Base-by-base conservation (phyloP, 2,113 vertebrate species). In the Caretta caretta region DNA sequence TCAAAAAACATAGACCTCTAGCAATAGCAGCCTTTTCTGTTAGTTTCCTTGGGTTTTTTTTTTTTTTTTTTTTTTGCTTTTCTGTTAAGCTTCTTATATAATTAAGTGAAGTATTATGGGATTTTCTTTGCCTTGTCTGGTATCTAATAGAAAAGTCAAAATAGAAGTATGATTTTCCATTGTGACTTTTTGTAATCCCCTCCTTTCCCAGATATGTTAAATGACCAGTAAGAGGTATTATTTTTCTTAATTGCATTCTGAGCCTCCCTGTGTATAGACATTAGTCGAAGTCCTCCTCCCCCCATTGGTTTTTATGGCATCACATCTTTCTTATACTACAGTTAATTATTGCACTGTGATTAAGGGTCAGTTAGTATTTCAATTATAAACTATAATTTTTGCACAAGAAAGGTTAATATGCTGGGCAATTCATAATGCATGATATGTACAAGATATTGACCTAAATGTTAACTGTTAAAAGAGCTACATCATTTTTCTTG, bases 121-220 rank as follows among this genome's bases (percentile, higher is more conserved):
- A 88, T 62, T 84, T 75, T 8, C n/a, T 88, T 93, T 90, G 35
- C 49, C 75, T 88, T 90, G 81, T 22, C 48, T 90, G 79, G 38
- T 88, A 27, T 13, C 84, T 72, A 53, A 93, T 57, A 19, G 35
- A 72, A 72, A 72, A 72, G 19, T 72, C 17, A 72, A 22, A 72
- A 72, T 38, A 72, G n/a, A 72, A 72, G 19, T 38, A 20, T 38
- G 35, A 69, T 69, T 17, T 27, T 78, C 50, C 83, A 3, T 57
- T 94, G 86, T 65, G 20, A 29, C 29, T 90, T 54, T 90, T 48
- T 85, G 14, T 57, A 92, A 86, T 90, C 92, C 91, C 54, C 7
- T 59, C 27, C 22, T 78, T 78, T 93, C 87, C 88, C 76, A 59
- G 22, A 84, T 1, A 88, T 24, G 53, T 93, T 19, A 85, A 1